These are phyloP conservation scores for Carollia perspicillata DNA, from an alignment of 2,113 vertebrate genomes.

Conservation along the genomic window DNA sequence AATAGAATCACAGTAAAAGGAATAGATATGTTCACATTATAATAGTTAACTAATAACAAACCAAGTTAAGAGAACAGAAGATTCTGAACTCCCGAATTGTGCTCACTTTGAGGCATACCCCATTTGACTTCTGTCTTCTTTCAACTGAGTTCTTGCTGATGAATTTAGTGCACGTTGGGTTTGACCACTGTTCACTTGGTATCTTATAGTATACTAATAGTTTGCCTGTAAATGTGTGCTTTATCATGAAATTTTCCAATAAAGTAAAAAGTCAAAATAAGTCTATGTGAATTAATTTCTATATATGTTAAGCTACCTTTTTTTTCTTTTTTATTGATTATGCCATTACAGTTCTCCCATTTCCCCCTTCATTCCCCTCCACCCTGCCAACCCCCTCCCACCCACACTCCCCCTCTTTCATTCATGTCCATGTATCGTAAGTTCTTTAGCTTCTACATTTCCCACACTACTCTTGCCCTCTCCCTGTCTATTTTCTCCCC, in stretches of 20 bases:
- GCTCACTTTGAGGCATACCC: not conserved
- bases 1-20: not conserved
- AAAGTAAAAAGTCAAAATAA: slow-evolving; percentile 16
- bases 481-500: no score
- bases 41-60: not conserved
- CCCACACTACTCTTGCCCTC: no score
- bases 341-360: no score
- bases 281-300: not conserved
- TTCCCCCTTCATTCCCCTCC: no score
- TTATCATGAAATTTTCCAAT: not conserved
- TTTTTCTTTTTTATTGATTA: no score
- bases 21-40: not conserved
- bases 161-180: not conserved
- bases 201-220: slow-evolving; percentile 15
- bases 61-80: not conserved
- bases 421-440: no score
- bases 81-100: not conserved
- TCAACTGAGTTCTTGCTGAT: not conserved
- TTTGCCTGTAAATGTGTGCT: not conserved
- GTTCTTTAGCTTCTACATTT: no score
- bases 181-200: not conserved
- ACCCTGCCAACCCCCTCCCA: no score
- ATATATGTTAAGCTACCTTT: not conserved
- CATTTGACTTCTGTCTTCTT: not conserved
- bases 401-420: no score